Percentiles rank a stretch among this genome's conserved stretches.
Evolutionary conservation across 2,797 vertebrate genomes (phyloP).

Genomic region (Syngnathus rostellatus): DNA sequence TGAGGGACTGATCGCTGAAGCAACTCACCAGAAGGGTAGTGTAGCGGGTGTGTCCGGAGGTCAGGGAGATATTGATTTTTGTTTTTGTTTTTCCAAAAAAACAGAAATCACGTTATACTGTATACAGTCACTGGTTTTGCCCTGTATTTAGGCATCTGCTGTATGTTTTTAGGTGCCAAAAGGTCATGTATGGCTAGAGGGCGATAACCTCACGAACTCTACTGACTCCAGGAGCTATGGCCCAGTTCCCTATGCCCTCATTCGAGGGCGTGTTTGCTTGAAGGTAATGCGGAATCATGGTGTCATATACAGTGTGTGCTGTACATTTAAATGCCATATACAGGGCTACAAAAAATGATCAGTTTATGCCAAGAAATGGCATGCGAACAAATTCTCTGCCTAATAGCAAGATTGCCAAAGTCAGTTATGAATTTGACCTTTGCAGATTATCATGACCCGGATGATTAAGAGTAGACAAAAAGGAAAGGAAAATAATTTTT

Average conservation of each 20-base stretch:
- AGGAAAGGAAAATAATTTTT: background rate
- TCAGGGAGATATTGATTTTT: too few species aligned
- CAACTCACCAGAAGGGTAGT: conserved; percentile 1
- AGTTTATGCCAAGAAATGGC: background rate
- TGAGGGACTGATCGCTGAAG: conserved; percentile 58
- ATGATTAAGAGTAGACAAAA: background rate
- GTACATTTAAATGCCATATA: background rate
- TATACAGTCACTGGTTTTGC: conserved; percentile 11
- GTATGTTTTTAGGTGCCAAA: conserved; percentile 79
- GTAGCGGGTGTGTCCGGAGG: background rate
- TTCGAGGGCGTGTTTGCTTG: conserved; percentile 88
- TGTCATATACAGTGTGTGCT: background rate
- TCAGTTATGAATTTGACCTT: background rate
- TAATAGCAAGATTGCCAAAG: background rate
- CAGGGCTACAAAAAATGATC: background rate
- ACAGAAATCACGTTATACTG: background rate
- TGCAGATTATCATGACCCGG: background rate
- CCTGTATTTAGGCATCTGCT: conserved; percentile 17
- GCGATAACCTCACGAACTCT: conserved; percentile 94
- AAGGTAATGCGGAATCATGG: conserved; percentile 72
- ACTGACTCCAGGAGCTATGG: conserved; percentile 92
- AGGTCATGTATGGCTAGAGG: conserved; percentile 97
- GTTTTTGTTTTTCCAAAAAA: too few species aligned
- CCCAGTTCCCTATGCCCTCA: conserved; percentile 90
- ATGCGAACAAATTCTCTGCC: background rate